Percentiles rank a stretch among this genome's conserved stretches.
phyloP scores from a whole-genome alignment of 2,113 vertebrate species.

The Meleagris gallopavo region DNA sequence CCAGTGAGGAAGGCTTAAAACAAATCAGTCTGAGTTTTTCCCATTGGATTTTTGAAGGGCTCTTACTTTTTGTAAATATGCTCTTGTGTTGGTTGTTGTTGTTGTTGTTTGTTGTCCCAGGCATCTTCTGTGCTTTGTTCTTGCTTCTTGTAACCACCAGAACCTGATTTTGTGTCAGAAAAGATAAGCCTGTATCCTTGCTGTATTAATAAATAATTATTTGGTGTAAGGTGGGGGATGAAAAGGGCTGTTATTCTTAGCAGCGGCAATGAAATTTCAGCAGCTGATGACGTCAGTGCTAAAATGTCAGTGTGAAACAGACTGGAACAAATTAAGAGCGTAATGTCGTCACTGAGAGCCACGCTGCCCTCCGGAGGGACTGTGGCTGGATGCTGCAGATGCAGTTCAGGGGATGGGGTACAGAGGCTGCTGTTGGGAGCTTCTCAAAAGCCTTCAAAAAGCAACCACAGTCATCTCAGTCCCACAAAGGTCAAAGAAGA shows the following conservation, averaged over 20 bases:
- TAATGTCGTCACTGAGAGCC: conserved; percentile 62
- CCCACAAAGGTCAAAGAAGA: conserved; percentile 36
- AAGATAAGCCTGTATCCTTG: conserved; percentile 21
- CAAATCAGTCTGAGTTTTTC: background rate
- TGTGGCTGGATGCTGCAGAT: conserved; percentile 45
- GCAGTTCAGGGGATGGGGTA: background rate
- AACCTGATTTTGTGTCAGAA: conserved; percentile 56
- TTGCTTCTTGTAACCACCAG: conserved; percentile 29
- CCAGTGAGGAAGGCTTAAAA: background rate
- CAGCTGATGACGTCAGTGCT: conserved; percentile 71
- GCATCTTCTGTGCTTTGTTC: conserved; percentile 6
- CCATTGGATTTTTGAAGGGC: background rate
- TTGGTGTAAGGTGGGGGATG: conserved; percentile 49
- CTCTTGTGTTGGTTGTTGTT: background rate
- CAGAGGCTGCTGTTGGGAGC: background rate
- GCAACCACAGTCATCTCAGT: background rate
- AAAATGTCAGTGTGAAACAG: conserved; percentile 76
- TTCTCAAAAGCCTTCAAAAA: conserved; percentile 35
- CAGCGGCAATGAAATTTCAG: conserved; percentile 73
- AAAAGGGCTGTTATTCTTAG: conserved; percentile 74
- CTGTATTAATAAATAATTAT: conserved; percentile 62
- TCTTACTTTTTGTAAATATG: background rate
- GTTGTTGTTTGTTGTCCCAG: background rate
- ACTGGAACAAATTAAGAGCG: conserved; percentile 73
- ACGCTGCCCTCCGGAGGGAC: conserved; percentile 48